Conservation (phyloP, 2,888 invertebrate species). For the Aporophyla lueneburgensis region DNA sequence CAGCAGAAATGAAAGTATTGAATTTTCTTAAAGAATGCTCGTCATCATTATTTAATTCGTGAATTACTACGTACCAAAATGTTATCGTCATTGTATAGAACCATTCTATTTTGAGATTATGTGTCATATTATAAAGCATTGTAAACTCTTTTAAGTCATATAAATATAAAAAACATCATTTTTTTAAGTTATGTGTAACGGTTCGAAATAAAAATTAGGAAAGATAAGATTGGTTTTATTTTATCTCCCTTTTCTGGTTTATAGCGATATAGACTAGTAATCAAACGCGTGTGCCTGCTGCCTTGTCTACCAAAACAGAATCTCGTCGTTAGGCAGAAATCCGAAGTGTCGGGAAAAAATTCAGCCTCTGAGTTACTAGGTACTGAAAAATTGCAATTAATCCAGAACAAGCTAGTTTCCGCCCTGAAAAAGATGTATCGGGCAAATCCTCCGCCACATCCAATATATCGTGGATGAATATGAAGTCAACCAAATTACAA, state of each 20-base stretch:
- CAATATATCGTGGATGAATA: neutral
- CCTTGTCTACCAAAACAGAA: neutral
- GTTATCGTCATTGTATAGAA: constrained; percentile 81
- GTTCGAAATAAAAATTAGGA: constrained; percentile 85
- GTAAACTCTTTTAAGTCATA: constrained; percentile 65
- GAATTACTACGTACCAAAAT: constrained; percentile 70
- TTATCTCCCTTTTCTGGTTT: neutral
- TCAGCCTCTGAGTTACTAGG: too few relatives aligned
- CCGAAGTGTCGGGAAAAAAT: too few relatives aligned
- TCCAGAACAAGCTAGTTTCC: neutral
- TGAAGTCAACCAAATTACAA: neutral
- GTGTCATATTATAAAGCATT: constrained; percentile 78
- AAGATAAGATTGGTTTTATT: constrained; percentile 66
- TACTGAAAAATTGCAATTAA: too few relatives aligned
- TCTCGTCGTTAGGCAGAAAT: too few relatives aligned
- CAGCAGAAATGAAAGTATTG: constrained; percentile 59
- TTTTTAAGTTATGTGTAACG: constrained; percentile 85
- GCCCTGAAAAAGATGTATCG: neutral
- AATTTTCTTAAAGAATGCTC: constrained; percentile 51
- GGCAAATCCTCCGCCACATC: neutral
- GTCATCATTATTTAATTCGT: constrained; percentile 56
- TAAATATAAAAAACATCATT: constrained; percentile 64
- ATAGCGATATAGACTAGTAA: neutral
- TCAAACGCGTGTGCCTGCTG: neutral
- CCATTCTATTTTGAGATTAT: constrained; percentile 86